Evolutionary conservation across 2,888 invertebrate genomes (phyloP), one percentile per base, ranked within the genome.

Genomic region (Laspeyria flexula): DNA sequence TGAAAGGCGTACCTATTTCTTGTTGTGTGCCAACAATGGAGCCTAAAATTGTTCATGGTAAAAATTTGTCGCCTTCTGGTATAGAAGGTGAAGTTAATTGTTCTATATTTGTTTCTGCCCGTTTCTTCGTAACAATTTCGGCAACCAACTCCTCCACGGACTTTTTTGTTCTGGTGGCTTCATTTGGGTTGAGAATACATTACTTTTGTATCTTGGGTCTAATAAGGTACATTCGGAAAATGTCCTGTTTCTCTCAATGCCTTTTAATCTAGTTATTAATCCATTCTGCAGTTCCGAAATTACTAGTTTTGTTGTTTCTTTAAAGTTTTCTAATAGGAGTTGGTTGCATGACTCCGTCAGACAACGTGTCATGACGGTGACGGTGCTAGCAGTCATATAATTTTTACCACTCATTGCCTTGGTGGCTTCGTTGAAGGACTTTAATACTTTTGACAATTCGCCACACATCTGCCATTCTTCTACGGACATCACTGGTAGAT

Each of bases 381-480:
- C 53, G 0, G 43, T 38, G 25, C 65, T 60, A 1, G 39, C 65
- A 1, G 66, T 65, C 37, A 71, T 50, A 37, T 67, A 71, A n/a
- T 60, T 56, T 50, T 75, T 59, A 0, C 65, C 70, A 45, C 65
- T 73, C 44, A 69, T 61, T 3, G 60, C 27, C 18, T 42, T 16
- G 0, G 69, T 69, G 7, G 51, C 65, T 15, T 73, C 65, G 11
- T 77, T 65, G 23, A 71, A 73, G 4, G 72, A 71, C 29, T 64
- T 53, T 41, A 77, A 54, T 25, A 66, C 43, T 53, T 45, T 52
- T 0, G 16, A 21, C 9, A 71, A 7, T n/a, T 70, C 45, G 1
- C 11, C 18, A 1, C 49, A 31, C 13, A 66, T 5, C 13, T 16
- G 11, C 70, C 70, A 73, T n/a, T 69, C 65, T 18, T 60, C 61